Evolutionary conservation across 23 tunicate species (phyloP).

Genomic region (Aplidium turbinatum): DNA sequence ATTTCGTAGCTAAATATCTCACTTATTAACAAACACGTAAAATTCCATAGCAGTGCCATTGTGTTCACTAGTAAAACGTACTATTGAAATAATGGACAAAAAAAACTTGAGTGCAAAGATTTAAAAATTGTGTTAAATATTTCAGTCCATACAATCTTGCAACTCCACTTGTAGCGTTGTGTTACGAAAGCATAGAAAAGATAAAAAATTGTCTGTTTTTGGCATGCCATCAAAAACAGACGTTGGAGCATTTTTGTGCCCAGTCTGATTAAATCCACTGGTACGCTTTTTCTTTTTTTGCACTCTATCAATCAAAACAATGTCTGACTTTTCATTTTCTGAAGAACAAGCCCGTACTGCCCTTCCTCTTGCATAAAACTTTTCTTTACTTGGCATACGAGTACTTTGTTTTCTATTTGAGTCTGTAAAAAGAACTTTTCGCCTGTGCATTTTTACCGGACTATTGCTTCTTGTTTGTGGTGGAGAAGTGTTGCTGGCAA

Average conservation of each 20-base stretch:
- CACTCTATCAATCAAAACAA: not conserved
- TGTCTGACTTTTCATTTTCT: not conserved
- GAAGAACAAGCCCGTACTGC: constrained; percentile 24
- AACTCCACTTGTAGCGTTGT: constrained; percentile 45
- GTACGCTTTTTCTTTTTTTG: not conserved
- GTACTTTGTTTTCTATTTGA: not conserved
- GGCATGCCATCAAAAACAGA: constrained; percentile 51
- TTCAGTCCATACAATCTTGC: constrained; percentile 23
- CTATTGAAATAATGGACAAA: too few relatives aligned
- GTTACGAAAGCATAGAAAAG: constrained; percentile 74
- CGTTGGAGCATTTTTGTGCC: constrained; percentile 8
- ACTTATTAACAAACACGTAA: too few relatives aligned
- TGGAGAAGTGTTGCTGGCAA: constrained; percentile 67
- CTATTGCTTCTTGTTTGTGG: constrained; percentile 59
- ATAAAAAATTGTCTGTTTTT: constrained; percentile 56
- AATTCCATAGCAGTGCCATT: too few relatives aligned
- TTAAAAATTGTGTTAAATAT: too few relatives aligned
- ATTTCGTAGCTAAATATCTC: too few relatives aligned
- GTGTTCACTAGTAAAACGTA: too few relatives aligned
- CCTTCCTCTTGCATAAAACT: not conserved
- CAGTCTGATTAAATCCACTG: not conserved
- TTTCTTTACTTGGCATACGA: not conserved
- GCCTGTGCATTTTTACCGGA: constrained; percentile 68
- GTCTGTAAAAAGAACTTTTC: not conserved
- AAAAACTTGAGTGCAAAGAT: too few relatives aligned